A percentile compares a stretch with the other conserved stretches of the same genome.
These are phyloP conservation scores for Halcyon leucocephala DNA, from an alignment of 2,797 vertebrate genomes.

Conservation along the genomic window DNA sequence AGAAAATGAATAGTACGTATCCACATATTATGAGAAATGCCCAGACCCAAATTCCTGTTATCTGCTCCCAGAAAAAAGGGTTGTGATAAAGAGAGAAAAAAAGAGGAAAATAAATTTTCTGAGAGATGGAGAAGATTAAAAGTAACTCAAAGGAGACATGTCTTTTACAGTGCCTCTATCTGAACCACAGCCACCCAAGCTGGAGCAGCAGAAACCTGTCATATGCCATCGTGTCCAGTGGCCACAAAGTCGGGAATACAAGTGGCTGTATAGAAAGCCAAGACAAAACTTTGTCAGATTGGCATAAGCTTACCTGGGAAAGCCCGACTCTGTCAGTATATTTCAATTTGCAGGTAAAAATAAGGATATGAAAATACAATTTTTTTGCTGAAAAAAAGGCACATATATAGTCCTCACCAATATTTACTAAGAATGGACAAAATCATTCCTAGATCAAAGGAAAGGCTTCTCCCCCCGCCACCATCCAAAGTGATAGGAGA, in stretches of 20 bases:
- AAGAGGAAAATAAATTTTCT: background rate
- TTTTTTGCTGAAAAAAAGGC: background rate
- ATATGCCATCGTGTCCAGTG: fast-evolving
- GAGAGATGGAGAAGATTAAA: background rate
- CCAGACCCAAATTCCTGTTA: background rate
- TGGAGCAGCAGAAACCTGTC: background rate
- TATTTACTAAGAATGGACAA: background rate
- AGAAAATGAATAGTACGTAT: background rate
- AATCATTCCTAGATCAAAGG: background rate
- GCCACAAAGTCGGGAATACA: background rate
- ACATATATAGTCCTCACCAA: background rate
- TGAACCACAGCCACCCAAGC: background rate
- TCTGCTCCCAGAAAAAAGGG: background rate
- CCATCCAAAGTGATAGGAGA: background rate
- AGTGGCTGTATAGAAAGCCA: fast-evolving
- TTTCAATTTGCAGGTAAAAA: background rate
- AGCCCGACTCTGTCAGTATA: background rate
- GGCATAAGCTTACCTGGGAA: background rate
- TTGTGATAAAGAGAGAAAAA: background rate
- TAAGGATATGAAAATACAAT: background rate
- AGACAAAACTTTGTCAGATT: background rate
- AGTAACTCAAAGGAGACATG: background rate
- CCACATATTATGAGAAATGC: background rate
- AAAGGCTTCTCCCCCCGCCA: background rate
- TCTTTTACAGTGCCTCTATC: background rate